These are phyloP conservation scores for Andrena minutula DNA, from an alignment of 2,888 invertebrate genomes.

Conservation along the genomic window DNA sequence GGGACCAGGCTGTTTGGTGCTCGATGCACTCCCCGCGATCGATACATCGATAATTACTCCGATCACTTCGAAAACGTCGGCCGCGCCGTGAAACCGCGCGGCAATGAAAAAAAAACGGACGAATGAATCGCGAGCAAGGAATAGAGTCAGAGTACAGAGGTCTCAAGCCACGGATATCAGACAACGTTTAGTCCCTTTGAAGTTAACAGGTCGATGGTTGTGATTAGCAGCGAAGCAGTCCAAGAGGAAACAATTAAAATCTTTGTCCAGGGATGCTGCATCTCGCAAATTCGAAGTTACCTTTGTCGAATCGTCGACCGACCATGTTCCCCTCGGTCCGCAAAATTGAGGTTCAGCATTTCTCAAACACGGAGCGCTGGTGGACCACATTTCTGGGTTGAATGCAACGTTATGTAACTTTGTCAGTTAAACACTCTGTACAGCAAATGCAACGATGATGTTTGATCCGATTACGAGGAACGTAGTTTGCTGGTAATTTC, in stretches of 20 bases:
- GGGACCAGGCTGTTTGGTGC: constrained; percentile 40
- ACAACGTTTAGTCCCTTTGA: not conserved
- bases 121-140: not conserved
- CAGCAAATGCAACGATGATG: not conserved
- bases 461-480: not conserved
- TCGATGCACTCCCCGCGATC: constrained; percentile 54
- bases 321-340: not conserved
- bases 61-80: constrained; percentile 45
- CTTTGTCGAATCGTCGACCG: not conserved
- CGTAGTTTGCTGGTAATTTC: constrained; percentile 9
- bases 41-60: constrained; percentile 62
- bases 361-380: not conserved
- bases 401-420: not conserved
- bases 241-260: constrained; percentile 14
- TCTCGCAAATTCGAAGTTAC: not conserved
- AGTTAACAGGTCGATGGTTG: not conserved
- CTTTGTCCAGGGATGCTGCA: not conserved
- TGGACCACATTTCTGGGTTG: constrained; percentile 1
- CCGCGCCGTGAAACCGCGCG: constrained; percentile 12
- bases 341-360: constrained; percentile 2
- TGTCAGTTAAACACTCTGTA: constrained; percentile 3
- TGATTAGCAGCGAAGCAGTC: not conserved
- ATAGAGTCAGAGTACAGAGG: not conserved
- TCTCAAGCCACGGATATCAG: not conserved
- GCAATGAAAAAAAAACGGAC: constrained; percentile 55